Percentiles rank a stretch among this genome's conserved stretches.
These are phyloP conservation scores for Tor tambroides DNA, from an alignment of 2,113 vertebrate species.

Conservation along the genomic window DNA sequence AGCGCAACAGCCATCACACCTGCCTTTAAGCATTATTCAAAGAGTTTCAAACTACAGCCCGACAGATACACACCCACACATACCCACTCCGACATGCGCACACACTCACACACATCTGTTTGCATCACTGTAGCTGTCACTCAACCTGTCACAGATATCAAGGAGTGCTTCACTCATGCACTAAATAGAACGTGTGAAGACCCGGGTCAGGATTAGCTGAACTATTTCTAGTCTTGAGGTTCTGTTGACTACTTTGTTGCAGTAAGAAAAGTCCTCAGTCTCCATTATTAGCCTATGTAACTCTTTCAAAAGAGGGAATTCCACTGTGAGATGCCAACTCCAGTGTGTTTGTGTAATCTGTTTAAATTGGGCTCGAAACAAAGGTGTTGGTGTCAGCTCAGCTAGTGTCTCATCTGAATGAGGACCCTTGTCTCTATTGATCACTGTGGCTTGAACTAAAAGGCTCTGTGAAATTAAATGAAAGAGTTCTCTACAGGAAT, in stretches of 20 bases:
- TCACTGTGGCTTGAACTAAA: slow-evolving; percentile 27
- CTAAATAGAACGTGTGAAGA: slow-evolving; percentile 15
- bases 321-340: slow-evolving; percentile 20
- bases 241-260: slow-evolving; percentile 20
- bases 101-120: neutral
- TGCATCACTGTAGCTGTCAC: slow-evolving; percentile 27
- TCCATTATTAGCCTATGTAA: slow-evolving; percentile 16
- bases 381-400: slow-evolving; percentile 30
- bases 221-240: neutral
- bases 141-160: slow-evolving; percentile 21
- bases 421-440: slow-evolving; percentile 37
- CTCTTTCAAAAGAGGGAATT: slow-evolving; percentile 26
- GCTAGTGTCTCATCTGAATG: slow-evolving; percentile 39
- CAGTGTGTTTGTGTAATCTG: slow-evolving; percentile 30
- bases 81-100: neutral
- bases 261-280: neutral
- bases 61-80: slow-evolving; percentile 16
- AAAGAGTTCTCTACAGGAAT: slow-evolving; percentile 50
- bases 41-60: slow-evolving; percentile 20
- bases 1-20: slow-evolving; percentile 18
- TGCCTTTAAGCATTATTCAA: slow-evolving; percentile 22
- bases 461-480: slow-evolving; percentile 33
- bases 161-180: neutral
- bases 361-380: slow-evolving; percentile 42
- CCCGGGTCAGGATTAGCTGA: slow-evolving; percentile 24